These are phyloP conservation scores for Callyntrura guangdongensis DNA, from an alignment of 2,888 invertebrate genomes.

Conservation along the genomic window DNA sequence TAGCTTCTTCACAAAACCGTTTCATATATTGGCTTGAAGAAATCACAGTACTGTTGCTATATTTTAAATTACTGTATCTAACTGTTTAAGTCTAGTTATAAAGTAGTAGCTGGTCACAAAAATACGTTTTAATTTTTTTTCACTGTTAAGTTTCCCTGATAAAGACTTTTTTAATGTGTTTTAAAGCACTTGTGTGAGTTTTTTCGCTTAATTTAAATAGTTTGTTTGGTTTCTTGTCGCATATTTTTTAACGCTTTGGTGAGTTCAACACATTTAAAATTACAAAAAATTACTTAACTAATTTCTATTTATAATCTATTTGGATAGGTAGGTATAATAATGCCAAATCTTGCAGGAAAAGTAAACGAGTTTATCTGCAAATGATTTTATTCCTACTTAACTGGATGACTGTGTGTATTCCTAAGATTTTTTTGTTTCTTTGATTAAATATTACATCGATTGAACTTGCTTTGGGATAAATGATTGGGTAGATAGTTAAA, in stretches of 20 bases:
- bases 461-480: conserved; percentile 65
- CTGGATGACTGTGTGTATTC: conserved; percentile 59
- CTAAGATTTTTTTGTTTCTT: conserved; percentile 6
- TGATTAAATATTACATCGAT: conserved; percentile 29
- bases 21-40: conserved; percentile 28
- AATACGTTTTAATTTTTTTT: conserved; percentile 25
- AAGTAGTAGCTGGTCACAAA: conserved; percentile 21
- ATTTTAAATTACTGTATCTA: background rate
- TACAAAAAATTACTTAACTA: background rate
- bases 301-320: background rate
- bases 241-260: conserved; percentile 18
- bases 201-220: conserved; percentile 1
- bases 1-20: conserved; percentile 4
- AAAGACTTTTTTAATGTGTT: conserved; percentile 26
- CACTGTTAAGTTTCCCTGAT: conserved; percentile 39
- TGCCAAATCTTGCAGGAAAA: conserved; percentile 22
- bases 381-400: background rate
- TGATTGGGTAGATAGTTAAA: conserved; percentile 55
- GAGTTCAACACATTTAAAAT: background rate
- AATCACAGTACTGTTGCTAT: conserved; percentile 56
- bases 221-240: conserved; percentile 19
- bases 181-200: conserved; percentile 69
- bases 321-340: background rate
- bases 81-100: background rate
- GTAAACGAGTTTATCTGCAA: background rate